Evolutionary conservation across 2,797 vertebrate species (phyloP).

Genomic region (Phalanger gymnotis): DNA sequence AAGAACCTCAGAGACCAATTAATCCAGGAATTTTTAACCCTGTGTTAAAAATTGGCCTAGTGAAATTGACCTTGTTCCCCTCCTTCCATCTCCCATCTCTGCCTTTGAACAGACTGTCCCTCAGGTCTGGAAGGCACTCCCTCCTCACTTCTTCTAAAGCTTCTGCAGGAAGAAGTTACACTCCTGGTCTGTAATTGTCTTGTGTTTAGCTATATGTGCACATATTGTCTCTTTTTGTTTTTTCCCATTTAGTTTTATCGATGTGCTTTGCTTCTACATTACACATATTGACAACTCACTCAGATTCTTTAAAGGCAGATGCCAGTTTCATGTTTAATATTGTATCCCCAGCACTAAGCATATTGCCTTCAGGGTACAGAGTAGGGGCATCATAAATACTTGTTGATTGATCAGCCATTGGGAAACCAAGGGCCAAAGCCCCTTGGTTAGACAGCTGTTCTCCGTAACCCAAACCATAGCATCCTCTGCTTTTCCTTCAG

Average conservation of each 20-base stretch:
- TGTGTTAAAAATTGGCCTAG: background rate
- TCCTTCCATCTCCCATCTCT: background rate
- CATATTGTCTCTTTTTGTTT: background rate
- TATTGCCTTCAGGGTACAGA: background rate
- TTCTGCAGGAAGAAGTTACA: background rate
- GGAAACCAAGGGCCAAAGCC: background rate
- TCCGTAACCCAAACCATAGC: conserved; percentile 1
- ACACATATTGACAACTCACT: background rate
- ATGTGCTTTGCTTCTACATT: background rate
- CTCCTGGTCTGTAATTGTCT: background rate
- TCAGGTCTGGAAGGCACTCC: background rate
- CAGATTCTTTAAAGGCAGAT: background rate
- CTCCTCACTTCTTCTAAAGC: background rate
- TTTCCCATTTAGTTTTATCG: background rate
- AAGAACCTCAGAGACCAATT: background rate
- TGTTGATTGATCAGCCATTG: background rate
- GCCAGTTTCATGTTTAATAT: background rate
- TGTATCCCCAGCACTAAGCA: background rate
- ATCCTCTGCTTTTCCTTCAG: background rate
- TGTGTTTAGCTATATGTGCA: background rate
- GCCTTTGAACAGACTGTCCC: background rate
- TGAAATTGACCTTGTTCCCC: background rate
- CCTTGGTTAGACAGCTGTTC: background rate
- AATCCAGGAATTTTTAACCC: background rate
- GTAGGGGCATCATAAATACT: background rate